These are phyloP conservation scores for Muntiacus reevesi DNA, from an alignment of 2,113 vertebrate genomes.

Conservation along the genomic window DNA sequence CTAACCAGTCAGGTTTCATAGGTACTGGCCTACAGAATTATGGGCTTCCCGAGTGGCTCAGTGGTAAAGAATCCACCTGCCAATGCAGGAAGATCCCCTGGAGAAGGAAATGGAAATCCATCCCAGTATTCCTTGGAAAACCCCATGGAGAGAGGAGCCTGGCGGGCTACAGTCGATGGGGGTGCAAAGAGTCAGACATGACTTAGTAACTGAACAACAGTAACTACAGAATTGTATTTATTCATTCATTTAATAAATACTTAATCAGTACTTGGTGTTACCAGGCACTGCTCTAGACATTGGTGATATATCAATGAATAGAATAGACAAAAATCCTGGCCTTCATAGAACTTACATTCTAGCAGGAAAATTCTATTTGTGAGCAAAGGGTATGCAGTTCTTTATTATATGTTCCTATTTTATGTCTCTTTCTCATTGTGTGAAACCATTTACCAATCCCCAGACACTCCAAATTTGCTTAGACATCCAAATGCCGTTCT, in stretches of 20 bases:
- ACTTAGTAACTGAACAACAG: not conserved
- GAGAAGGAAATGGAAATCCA: not conserved
- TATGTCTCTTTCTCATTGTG: not conserved
- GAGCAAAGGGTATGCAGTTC: not conserved
- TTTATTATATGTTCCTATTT: not conserved
- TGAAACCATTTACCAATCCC: not conserved
- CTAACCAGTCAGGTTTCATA: not conserved
- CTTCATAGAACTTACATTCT: not conserved
- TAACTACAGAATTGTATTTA: not conserved
- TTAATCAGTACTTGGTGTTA: not conserved
- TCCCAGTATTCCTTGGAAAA: not conserved
- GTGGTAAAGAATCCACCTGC: not conserved
- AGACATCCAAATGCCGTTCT: not conserved
- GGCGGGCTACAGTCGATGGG: not conserved
- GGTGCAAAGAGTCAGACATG: not conserved
- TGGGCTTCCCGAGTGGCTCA: not conserved
- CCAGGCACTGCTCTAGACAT: not conserved
- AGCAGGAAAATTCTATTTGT: not conserved
- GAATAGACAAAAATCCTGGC: not conserved
- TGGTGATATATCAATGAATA: not conserved
- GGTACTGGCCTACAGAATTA: not conserved
- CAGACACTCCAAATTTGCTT: not conserved
- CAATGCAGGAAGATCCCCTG: not conserved
- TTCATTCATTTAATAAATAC: not conserved
- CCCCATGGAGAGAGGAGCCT: not conserved